Evolutionary conservation across 1,140 invertebrate genomes (phyloP).

Genomic region (Nasonia longicornis): DNA sequence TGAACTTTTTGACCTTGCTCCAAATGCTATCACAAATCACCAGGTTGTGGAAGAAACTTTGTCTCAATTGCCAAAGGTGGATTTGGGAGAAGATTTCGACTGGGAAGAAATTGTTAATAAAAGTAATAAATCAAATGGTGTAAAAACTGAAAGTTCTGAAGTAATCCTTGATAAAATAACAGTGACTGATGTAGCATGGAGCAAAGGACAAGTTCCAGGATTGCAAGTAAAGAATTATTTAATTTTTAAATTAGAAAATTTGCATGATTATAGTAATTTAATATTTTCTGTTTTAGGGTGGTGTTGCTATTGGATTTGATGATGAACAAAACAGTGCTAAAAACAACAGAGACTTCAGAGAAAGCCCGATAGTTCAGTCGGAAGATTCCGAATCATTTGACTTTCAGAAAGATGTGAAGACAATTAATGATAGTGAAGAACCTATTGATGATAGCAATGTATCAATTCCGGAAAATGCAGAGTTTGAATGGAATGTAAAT

Average conservation of each 20-base stretch:
- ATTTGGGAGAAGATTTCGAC: constrained; percentile 63
- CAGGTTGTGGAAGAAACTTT: constrained; percentile 48
- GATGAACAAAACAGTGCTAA: neutral
- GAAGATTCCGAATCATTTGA: constrained; percentile 37
- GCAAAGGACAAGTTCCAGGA: constrained; percentile 62
- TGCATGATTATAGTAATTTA: constrained; percentile 19
- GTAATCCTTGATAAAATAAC: neutral
- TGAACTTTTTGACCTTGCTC: constrained; percentile 20
- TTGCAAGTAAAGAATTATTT: constrained; percentile 50
- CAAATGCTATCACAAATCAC: neutral
- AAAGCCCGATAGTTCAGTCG: neutral
- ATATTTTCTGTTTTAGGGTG: constrained; percentile 42
- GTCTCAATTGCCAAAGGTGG: constrained; percentile 61
- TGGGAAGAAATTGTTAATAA: constrained; percentile 46
- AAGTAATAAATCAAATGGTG: neutral
- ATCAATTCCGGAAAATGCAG: neutral
- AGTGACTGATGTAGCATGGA: constrained; percentile 58
- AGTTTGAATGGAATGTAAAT: constrained; percentile 13
- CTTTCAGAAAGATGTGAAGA: neutral
- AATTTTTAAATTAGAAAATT: constrained; percentile 16
- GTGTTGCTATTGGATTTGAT: constrained; percentile 12
- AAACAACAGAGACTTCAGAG: neutral
- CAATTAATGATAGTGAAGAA: constrained; percentile 23
- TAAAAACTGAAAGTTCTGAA: neutral
- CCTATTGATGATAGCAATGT: neutral